These are phyloP conservation scores for Amblyopsis rosae DNA, from an alignment of 2,113 vertebrate species.

Conservation along the genomic window DNA sequence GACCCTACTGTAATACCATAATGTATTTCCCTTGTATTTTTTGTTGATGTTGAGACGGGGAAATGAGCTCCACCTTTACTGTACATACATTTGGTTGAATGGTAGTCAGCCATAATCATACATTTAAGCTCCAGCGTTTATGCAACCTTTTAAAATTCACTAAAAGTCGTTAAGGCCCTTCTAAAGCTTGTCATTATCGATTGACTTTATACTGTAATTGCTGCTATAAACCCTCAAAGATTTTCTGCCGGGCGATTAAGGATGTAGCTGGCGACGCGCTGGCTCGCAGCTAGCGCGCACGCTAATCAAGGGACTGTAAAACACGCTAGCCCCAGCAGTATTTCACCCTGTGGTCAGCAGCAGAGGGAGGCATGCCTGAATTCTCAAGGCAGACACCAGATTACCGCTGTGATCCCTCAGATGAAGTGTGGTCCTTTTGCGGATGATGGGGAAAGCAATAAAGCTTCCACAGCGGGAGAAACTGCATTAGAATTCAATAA, in stretches of 20 bases:
- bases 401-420: constrained; percentile 18
- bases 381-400: constrained; percentile 7
- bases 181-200: constrained; percentile 78
- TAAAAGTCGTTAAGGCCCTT: constrained; percentile 68
- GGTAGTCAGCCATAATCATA: constrained; percentile 67
- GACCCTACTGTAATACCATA: constrained; percentile 16
- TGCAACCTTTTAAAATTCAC: constrained; percentile 75
- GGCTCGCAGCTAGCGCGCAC: constrained; percentile 33
- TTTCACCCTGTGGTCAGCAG: constrained; percentile 51
- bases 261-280: constrained; percentile 41
- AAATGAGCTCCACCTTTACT: constrained; percentile 20
- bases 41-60: not conserved
- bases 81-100: constrained; percentile 68
- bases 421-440: not conserved
- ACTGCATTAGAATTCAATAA: constrained; percentile 7
- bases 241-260: constrained; percentile 73
- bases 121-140: constrained; percentile 71
- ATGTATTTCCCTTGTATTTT: constrained; percentile 22
- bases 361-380: constrained; percentile 3
- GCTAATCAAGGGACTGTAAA: constrained; percentile 61
- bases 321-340: constrained; percentile 45
- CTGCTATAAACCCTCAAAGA: constrained; percentile 72
- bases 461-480: not conserved
- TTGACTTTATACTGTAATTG: constrained; percentile 77
- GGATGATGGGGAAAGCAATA: constrained; percentile 26